A percentile compares a stretch with the other conserved stretches of the same genome.
phyloP scores from a whole-genome alignment of 2,113 vertebrate genomes.

The Epinephelus lanceolatus region DNA sequence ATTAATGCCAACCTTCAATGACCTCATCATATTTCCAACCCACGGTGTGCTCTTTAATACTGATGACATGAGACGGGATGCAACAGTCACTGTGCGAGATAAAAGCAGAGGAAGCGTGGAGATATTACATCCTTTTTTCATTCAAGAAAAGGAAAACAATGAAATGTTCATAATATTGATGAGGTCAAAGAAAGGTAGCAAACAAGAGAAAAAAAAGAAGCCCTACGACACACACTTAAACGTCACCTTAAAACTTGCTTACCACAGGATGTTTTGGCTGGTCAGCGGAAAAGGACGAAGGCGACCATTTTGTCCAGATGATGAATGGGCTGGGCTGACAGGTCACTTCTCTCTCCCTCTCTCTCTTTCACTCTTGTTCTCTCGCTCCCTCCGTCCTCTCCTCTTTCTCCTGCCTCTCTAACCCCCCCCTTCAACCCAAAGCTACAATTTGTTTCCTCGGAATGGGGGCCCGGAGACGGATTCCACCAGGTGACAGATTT shows the following conservation, averaged over 20 bases:
- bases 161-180: constrained; percentile 22
- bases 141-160: constrained; percentile 2
- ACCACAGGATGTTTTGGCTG: constrained; percentile 89
- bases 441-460: constrained; percentile 93
- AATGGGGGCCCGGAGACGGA: constrained; percentile 88
- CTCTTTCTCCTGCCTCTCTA: constrained; percentile 37
- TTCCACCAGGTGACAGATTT: constrained; percentile 94
- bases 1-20: constrained; percentile 46
- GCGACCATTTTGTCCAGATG: constrained; percentile 92
- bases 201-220: constrained; percentile 45
- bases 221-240: constrained; percentile 73
- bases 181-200: constrained; percentile 31
- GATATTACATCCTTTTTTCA: not conserved
- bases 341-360: constrained; percentile 89
- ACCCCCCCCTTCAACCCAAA: constrained; percentile 78
- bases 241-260: constrained; percentile 88
- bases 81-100: not conserved
- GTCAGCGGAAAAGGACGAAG: constrained; percentile 84
- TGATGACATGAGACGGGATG: constrained; percentile 29
- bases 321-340: constrained; percentile 91
- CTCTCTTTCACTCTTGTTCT: constrained; percentile 42
- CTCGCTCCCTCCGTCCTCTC: constrained; percentile 34
- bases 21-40: constrained; percentile 61
- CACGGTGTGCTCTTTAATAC: constrained; percentile 23
- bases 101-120: not conserved